Evolutionary conservation across 1,140 invertebrate species (phyloP), one percentile per base, ranked within the genome.

Genomic region (Diabrotica virgifera): DNA sequence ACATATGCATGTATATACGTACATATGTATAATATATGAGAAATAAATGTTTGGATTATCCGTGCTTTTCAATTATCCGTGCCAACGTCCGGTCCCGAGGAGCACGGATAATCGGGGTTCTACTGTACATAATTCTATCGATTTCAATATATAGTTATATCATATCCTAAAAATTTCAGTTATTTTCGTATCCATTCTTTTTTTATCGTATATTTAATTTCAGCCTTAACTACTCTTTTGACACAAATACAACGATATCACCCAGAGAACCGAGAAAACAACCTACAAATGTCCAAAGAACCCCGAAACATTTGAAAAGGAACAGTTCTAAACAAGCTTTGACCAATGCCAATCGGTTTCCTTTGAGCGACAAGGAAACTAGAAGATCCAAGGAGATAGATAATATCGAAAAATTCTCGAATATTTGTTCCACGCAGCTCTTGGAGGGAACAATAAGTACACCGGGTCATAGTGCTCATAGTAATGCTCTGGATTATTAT

Each of bases 181-280:
- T 10, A 50, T 10, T 10, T 12, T 50, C 46, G 5, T 52, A 12
- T 52, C 14, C 5, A 52, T 10, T 52, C 4, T 12, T 52, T 12
- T 12, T 12, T 9, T n/a, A 52, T 6, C n/a, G 51, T 12, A 8
- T 12, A 52, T 52, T 52, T 12, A 52, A 12, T 61, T 61, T 35
- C 51, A 62, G 60, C 24, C 12, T 9, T 24, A 62, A 62, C n/a
- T 51, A 54, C 36, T 52, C 60, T 6, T 54, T 62, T 4, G 52
- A 62, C 2, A 62, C 53, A 24, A 14, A 13, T 10, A 14, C 60
- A 36, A 54, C 60, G 10, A 24, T 50, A 7, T 59, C 38, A 5
- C 50, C 58, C 2, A 50, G 50, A 50, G 14, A 50, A n/a, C 54
- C 52, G 5, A 62, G 51, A 62, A 62, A 14, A 14, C 60, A 37